These are phyloP conservation scores for Drosophila yooni DNA, from an alignment of 2,888 invertebrate genomes.

Conservation along the genomic window DNA sequence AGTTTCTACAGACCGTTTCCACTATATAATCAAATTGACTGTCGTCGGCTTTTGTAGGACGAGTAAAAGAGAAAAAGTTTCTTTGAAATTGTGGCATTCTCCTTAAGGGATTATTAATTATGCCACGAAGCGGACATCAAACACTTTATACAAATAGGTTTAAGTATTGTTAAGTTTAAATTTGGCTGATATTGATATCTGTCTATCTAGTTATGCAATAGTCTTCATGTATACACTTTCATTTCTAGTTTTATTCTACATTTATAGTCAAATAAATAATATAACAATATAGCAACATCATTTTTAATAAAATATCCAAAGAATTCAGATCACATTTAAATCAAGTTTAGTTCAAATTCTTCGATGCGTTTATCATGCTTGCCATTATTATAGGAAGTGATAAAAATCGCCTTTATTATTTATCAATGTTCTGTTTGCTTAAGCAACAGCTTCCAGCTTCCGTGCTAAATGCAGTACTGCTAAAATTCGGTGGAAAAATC, in stretches of 20 bases:
- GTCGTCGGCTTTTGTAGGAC: neutral
- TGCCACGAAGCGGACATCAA: neutral
- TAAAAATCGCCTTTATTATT: neutral
- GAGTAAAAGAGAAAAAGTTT: neutral
- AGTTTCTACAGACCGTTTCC: constrained; percentile 13
- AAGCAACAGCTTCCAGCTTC: neutral
- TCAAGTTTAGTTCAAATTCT: neutral
- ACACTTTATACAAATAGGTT: neutral
- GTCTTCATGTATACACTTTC: neutral
- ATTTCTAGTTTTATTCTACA: neutral
- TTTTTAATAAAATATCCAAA: neutral
- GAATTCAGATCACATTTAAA: neutral
- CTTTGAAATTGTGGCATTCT: neutral
- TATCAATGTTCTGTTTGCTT: neutral
- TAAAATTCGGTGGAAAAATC: neutral
- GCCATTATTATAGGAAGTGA: neutral
- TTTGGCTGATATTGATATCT: neutral
- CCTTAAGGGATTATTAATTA: neutral
- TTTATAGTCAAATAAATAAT: neutral
- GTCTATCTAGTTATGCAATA: neutral
- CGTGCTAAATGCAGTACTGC: neutral
- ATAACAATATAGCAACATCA: too few relatives aligned
- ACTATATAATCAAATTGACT: constrained; percentile 33
- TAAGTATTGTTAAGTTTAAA: neutral
- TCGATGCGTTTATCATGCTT: neutral